A percentile compares a stretch with the other conserved stretches of the same genome.
Evolutionary conservation across 1,140 invertebrate genomes (phyloP).

Genomic region (Samia ricini): DNA sequence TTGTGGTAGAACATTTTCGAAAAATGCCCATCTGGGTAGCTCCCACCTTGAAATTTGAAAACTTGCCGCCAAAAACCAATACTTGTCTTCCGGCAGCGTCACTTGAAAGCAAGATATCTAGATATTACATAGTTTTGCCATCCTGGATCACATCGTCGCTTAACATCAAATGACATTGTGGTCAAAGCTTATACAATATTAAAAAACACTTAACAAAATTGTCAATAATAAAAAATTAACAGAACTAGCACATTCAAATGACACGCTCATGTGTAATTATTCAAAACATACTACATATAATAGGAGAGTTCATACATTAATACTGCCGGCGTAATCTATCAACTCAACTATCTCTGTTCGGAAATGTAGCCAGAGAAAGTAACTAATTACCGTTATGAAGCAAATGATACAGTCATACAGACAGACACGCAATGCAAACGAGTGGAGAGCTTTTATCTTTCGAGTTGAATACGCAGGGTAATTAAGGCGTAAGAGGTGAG

Average conservation of each 20-base stretch:
- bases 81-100: too few species aligned
- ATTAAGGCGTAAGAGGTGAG: not conserved
- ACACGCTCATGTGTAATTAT: not conserved
- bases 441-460: constrained; percentile 26
- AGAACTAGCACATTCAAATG: not conserved
- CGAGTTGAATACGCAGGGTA: constrained; percentile 7
- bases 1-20: too few species aligned
- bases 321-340: constrained; percentile 19
- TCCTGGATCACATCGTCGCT: too few species aligned
- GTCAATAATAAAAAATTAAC: not conserved
- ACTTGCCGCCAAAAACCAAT: too few species aligned
- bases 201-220: not conserved
- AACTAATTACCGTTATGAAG: constrained; percentile 28
- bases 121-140: too few species aligned
- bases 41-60: too few species aligned
- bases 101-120: too few species aligned
- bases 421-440: constrained; percentile 26
- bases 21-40: too few species aligned
- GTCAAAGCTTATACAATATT: too few species aligned
- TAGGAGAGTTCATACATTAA: not conserved
- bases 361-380: constrained; percentile 29
- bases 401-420: constrained; percentile 30
- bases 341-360: constrained; percentile 14
- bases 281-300: not conserved
- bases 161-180: too few species aligned